Evolutionary conservation across 2,797 vertebrate species (phyloP).

Genomic region (Rhadinocentrus ornatus): DNA sequence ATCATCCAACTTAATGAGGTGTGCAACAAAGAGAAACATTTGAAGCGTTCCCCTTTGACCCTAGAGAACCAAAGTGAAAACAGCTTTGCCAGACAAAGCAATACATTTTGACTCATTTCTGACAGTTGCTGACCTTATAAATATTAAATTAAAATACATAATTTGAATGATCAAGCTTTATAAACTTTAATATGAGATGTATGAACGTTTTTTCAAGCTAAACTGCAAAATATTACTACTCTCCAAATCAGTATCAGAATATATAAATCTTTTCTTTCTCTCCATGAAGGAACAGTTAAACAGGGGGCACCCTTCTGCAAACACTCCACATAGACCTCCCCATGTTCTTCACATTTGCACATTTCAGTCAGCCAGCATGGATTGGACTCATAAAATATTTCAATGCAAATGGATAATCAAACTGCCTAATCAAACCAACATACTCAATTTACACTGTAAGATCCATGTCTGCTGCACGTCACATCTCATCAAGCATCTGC

Average conservation of each 20-base stretch:
- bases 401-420: constrained; percentile 4
- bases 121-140: neutral
- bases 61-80: neutral
- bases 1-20: neutral
- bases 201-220: too few relatives aligned
- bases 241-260: neutral
- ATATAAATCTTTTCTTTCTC: too few relatives aligned
- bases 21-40: neutral
- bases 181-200: neutral
- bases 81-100: neutral
- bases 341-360: neutral
- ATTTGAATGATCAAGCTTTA: neutral
- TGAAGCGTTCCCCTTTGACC: constrained; percentile 10
- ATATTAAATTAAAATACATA: neutral
- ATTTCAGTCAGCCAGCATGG: constrained; percentile 4
- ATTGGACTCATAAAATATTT: constrained; percentile 15
- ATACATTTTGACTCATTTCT: neutral
- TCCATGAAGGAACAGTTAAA: constrained; percentile 28
- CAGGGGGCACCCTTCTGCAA: constrained; percentile 69
- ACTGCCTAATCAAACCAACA: neutral
- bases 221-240: neutral
- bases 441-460: constrained; percentile 10
- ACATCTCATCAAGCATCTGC: neutral
- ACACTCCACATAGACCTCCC: constrained; percentile 1
- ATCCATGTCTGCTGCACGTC: neutral